These are phyloP conservation scores for Ennomos quercinarius DNA, from an alignment of 2,888 invertebrate genomes.

Conservation along the genomic window DNA sequence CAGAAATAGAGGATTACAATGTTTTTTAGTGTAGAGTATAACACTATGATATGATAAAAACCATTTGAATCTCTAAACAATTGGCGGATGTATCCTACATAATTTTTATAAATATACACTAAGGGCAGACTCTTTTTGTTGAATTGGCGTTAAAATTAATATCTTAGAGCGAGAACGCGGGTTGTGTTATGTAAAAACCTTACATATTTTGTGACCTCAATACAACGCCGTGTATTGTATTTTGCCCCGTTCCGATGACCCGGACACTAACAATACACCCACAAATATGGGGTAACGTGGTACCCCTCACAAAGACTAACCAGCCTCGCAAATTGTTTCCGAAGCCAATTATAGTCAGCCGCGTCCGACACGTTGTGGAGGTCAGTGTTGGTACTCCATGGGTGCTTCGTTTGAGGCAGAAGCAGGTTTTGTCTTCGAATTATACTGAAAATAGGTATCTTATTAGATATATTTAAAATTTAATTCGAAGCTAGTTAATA, in stretches of 20 bases:
- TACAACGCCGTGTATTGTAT: slow-evolving; percentile 22
- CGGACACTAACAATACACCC: slow-evolving; percentile 44
- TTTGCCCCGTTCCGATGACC: slow-evolving; percentile 32
- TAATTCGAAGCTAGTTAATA: too few relatives aligned
- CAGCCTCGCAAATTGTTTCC: slow-evolving; percentile 61
- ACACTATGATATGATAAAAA: too few relatives aligned
- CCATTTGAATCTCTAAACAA: too few relatives aligned
- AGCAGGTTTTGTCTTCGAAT: not conserved
- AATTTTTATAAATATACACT: too few relatives aligned
- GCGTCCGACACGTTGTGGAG: slow-evolving; percentile 46
- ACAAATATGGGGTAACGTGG: slow-evolving; percentile 42
- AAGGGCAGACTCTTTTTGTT: too few relatives aligned
- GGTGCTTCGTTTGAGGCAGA: not conserved
- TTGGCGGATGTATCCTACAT: too few relatives aligned
- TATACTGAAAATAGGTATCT: too few relatives aligned
- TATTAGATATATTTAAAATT: too few relatives aligned
- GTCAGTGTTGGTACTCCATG: slow-evolving; percentile 40
- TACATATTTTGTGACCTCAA: slow-evolving; percentile 14
- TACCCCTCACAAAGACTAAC: slow-evolving; percentile 48
- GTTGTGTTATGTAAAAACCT: not conserved
- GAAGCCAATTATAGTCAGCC: slow-evolving; percentile 67
- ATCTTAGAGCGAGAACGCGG: too few relatives aligned
- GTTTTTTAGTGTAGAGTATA: too few relatives aligned
- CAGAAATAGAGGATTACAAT: too few relatives aligned
- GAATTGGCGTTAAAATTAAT: too few relatives aligned